Percentiles rank a stretch among this genome's conserved stretches.
phyloP scores from a whole-genome alignment of 1,140 invertebrate species.

The Philopotamus ludificatus region DNA sequence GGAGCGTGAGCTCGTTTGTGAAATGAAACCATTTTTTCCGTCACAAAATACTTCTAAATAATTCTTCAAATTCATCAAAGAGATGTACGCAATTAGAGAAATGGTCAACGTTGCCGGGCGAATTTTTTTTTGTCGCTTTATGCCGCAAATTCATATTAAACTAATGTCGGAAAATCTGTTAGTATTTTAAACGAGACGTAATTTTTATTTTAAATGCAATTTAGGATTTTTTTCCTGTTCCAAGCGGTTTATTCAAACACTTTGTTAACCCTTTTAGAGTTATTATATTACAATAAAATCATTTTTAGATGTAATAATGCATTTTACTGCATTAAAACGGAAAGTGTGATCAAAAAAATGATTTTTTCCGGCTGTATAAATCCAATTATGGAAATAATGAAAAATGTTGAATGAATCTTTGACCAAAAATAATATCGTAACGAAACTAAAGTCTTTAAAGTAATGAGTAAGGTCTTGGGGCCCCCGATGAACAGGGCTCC shows the following conservation, averaged over 20 bases:
- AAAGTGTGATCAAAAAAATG: no score
- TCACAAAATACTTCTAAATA: slow-evolving; percentile 29
- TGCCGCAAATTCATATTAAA: background rate
- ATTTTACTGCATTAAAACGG: no score
- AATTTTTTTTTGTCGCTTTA: slow-evolving; percentile 28
- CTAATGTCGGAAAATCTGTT: background rate
- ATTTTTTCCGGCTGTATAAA: no score
- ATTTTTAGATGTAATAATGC: no score
- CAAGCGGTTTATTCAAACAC: background rate
- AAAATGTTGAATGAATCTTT: no score
- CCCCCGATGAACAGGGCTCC: no score
- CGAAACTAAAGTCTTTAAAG: no score
- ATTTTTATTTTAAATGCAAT: background rate
- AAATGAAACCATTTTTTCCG: slow-evolving; percentile 27
- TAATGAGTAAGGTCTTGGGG: no score
- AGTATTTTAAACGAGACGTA: background rate
- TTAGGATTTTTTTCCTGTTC: background rate
- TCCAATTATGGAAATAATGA: no score
- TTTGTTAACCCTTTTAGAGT: background rate
- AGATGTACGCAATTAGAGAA: slow-evolving; percentile 40
- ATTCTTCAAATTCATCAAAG: slow-evolving; percentile 39
- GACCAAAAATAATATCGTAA: no score
- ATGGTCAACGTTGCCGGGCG: slow-evolving; percentile 35
- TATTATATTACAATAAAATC: background rate
- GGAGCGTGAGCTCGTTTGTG: background rate